These are phyloP conservation scores for Puffinus mauretanicus DNA, from an alignment of 2,113 vertebrate species.

Conservation along the genomic window DNA sequence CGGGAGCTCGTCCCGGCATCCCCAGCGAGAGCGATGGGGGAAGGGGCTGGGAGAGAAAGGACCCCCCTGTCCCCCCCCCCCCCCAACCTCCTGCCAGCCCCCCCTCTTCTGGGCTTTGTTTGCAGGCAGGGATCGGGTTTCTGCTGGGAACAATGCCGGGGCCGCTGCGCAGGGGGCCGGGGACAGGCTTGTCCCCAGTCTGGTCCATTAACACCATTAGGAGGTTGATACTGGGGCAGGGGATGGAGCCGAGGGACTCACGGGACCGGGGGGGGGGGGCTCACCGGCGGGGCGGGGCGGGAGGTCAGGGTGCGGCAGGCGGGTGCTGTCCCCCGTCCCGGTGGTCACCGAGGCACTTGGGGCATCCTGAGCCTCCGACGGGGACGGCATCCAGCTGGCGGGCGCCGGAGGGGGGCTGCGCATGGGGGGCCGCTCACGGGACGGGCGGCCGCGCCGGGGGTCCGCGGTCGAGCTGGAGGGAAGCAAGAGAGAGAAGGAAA, in stretches of 20 bases:
- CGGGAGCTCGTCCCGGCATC: conserved; percentile 61
- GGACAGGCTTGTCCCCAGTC: not conserved
- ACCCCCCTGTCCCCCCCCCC: not conserved
- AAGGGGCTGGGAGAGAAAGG: not conserved
- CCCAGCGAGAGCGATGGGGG: conserved; percentile 28
- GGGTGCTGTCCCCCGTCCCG: not conserved
- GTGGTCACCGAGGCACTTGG: not conserved
- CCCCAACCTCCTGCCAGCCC: not conserved
- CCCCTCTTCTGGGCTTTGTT: conserved; percentile 40
- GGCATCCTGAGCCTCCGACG: not conserved
- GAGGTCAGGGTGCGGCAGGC: not conserved
- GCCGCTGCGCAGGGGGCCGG: not conserved
- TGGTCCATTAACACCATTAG: not conserved
- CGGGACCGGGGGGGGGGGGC: not conserved
- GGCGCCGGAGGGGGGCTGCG: not conserved
- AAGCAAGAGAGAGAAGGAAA: not conserved
- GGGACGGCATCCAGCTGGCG: not conserved
- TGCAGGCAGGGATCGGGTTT: conserved; percentile 57
- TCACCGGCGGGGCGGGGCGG: not conserved
- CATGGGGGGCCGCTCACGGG: not conserved
- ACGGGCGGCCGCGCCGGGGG: not conserved
- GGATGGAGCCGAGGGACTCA: not conserved
- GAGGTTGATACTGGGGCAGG: not conserved
- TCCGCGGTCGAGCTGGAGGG: not conserved
- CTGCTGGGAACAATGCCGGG: conserved; percentile 64